A percentile compares a stretch with the other conserved stretches of the same genome.
phyloP scores from a whole-genome alignment of 2,888 invertebrate species.

The Tupiocoris notatus region DNA sequence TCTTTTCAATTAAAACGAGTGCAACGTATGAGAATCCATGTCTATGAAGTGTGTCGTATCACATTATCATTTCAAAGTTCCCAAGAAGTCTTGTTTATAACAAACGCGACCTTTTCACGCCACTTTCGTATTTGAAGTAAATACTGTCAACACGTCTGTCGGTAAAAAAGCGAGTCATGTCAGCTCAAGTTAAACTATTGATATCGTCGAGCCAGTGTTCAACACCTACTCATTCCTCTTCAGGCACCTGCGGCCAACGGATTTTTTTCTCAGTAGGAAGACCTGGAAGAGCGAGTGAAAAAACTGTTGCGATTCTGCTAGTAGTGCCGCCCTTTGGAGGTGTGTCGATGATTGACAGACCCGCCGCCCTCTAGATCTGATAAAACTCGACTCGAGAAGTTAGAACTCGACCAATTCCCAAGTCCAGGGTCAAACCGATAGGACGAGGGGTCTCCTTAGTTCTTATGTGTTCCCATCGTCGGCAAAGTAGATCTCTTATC shows the following conservation, averaged over 20 bases:
- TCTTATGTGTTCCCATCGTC: background rate
- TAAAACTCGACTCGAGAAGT: background rate
- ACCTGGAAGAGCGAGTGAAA: background rate
- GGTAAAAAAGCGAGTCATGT: background rate
- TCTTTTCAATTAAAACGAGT: no score
- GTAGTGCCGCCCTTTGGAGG: conserved; percentile 32
- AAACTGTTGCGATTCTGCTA: background rate
- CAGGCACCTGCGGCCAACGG: background rate
- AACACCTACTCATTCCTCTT: conserved; percentile 14
- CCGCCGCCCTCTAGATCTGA: conserved; percentile 36
- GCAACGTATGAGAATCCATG: no score
- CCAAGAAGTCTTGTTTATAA: no score
- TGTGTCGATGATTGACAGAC: conserved; percentile 40
- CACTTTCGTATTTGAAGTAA: no score
- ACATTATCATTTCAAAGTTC: no score
- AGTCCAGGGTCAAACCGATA: no score
- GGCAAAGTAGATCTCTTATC: conserved; percentile 2
- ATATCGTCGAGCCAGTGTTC: background rate
- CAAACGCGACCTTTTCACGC: no score
- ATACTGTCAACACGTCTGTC: background rate
- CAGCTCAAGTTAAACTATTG: background rate
- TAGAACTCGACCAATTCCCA: conserved; percentile 7
- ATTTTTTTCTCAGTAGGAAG: background rate
- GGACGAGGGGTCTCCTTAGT: conserved; percentile 10
- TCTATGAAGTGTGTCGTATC: no score